A percentile compares a stretch with the other conserved stretches of the same genome.
Evolutionary conservation across 2,797 vertebrate genomes (phyloP).

Genomic region (Zalophus californianus): DNA sequence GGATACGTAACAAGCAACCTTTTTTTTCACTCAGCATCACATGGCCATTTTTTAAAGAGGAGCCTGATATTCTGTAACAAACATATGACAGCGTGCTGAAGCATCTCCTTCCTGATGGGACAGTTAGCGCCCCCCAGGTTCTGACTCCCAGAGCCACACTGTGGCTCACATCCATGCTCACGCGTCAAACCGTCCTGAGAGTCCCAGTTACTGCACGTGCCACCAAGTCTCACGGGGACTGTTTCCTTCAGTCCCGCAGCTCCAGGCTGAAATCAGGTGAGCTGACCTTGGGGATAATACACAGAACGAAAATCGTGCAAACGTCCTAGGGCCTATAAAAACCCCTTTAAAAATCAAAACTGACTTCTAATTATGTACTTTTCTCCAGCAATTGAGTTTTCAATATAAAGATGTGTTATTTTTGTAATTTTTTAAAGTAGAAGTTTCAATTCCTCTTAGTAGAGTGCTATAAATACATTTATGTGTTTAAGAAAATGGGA

Average conservation of each 20-base stretch:
- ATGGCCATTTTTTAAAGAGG: background rate
- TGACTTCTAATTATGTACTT: background rate
- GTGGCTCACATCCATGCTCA: fast-evolving
- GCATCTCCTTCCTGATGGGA: fast-evolving
- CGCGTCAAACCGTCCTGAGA: background rate
- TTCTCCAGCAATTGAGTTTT: background rate
- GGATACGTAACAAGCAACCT: background rate
- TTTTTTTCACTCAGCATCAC: background rate
- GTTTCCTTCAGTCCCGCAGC: background rate
- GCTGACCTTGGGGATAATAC: background rate
- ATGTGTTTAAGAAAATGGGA: background rate
- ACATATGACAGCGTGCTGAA: fast-evolving
- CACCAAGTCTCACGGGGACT: background rate
- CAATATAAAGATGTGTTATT: background rate
- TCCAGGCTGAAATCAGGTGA: background rate
- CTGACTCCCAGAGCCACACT: fast-evolving
- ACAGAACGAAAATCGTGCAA: background rate
- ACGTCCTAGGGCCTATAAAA: background rate
- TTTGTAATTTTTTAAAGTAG: background rate
- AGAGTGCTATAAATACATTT: background rate
- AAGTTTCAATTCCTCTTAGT: constrained; percentile 15
- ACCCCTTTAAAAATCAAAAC: constrained; percentile 16
- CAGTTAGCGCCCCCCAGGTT: fast-evolving
- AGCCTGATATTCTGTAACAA: background rate
- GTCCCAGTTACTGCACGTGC: background rate